phyloP scores from a whole-genome alignment of 2,888 invertebrate genomes.

The Epicampocera succincta region DNA sequence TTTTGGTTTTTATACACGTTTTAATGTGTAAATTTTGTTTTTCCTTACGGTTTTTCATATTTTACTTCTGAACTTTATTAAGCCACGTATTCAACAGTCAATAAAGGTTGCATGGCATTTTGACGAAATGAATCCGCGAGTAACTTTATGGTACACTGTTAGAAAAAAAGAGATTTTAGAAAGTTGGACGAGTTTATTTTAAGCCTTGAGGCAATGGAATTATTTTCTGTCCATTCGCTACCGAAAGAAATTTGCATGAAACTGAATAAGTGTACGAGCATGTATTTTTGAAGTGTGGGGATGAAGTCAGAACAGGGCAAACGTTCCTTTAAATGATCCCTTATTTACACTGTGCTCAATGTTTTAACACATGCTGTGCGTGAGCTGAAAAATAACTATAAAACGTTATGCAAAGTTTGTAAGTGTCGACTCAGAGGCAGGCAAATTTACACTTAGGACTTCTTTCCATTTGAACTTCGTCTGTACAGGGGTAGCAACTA shows the following conservation, averaged over 20 bases:
- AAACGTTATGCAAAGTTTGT: conserved; percentile 37
- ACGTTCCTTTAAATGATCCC: conserved; percentile 24
- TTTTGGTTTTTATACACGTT: conserved; percentile 5
- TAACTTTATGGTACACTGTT: conserved; percentile 33
- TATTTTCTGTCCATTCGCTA: not conserved
- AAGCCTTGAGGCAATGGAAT: not conserved
- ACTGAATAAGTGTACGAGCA: not conserved
- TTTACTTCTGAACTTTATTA: conserved; percentile 49
- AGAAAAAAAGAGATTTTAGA: not conserved
- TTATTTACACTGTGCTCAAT: conserved; percentile 44
- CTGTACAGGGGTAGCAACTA: conserved; percentile 11
- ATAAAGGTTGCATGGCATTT: conserved; percentile 56
- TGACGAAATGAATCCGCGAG: conserved; percentile 35
- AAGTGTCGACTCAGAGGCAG: not conserved
- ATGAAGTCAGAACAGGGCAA: not conserved
- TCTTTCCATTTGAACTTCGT: conserved; percentile 13
- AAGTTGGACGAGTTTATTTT: not conserved
- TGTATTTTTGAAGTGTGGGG: not conserved
- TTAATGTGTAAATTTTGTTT: conserved; percentile 38
- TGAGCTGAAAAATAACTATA: conserved; percentile 52
- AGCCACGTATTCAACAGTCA: conserved; percentile 65
- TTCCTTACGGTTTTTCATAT: not conserved
- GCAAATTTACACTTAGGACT: not conserved
- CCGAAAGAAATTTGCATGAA: not conserved
- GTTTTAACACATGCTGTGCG: conserved; percentile 62